A percentile compares a stretch with the other conserved stretches of the same genome.
phyloP scores from a whole-genome alignment of 2,113 vertebrate species.

The Psephotus haematonotus region DNA sequence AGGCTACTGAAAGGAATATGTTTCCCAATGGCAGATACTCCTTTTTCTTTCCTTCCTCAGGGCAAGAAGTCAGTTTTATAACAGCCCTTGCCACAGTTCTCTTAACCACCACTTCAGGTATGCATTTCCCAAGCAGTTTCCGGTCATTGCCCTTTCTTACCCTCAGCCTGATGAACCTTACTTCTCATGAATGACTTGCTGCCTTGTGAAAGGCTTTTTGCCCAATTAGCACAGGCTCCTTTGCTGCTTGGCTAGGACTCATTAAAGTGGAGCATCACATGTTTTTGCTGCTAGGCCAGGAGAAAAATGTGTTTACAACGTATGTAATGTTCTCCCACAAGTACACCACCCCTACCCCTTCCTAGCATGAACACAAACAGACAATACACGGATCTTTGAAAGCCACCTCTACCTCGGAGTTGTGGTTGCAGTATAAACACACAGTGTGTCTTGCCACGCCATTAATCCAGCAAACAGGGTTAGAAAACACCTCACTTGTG shows the following conservation, averaged over 20 bases:
- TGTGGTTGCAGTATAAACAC: neutral
- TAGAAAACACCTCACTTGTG: neutral
- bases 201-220: neutral
- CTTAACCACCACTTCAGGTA: neutral
- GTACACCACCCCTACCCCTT: neutral
- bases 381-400: neutral
- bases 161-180: neutral
- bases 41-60: neutral
- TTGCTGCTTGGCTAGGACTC: neutral
- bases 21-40: neutral
- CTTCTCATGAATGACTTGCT: neutral
- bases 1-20: neutral
- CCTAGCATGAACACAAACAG: neutral
- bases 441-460: accelerated
- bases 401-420: neutral
- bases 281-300: neutral
- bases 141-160: neutral
- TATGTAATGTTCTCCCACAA: neutral
- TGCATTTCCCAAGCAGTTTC: neutral
- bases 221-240: neutral
- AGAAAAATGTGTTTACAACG: neutral
- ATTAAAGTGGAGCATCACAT: neutral
- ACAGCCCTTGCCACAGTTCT: neutral
- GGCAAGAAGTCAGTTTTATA: neutral
- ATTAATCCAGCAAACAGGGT: neutral